Evolutionary conservation across 2,888 invertebrate species (phyloP).

Genomic region (Melangyna quadrimaculata): DNA sequence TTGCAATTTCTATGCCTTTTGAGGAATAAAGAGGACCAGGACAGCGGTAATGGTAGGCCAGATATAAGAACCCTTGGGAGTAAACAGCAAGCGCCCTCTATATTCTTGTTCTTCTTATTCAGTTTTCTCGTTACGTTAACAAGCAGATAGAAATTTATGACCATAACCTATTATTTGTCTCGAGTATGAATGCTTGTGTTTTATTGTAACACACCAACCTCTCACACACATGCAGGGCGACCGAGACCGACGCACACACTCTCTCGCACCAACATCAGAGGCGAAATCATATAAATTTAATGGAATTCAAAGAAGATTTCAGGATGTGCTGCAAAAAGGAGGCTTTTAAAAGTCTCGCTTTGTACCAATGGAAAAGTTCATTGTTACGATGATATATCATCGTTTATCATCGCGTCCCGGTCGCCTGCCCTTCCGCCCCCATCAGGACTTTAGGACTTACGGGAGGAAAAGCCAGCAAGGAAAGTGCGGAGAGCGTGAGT

Average conservation of each 20-base stretch:
- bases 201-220: not conserved
- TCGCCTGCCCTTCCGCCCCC: no score
- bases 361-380: conserved; percentile 58
- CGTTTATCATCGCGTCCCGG: conserved; percentile 54
- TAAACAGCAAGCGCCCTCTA: no score
- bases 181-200: not conserved
- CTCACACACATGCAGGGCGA: not conserved
- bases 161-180: conserved; percentile 57
- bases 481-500: not conserved
- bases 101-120: not conserved
- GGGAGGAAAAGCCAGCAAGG: conserved; percentile 25
- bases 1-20: conserved; percentile 54
- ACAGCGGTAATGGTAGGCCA: not conserved
- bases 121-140: not conserved
- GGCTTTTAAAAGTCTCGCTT: conserved; percentile 21
- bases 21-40: not conserved
- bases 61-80: no score
- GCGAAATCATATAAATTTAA: conserved; percentile 43
- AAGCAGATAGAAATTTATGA: conserved; percentile 57
- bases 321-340: not conserved
- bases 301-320: conserved; percentile 40
- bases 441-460: conserved; percentile 7
- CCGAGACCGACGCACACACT: not conserved
- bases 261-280: not conserved
- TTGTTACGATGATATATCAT: conserved; percentile 69